These are phyloP conservation scores for Acholoe squamosa DNA, from an alignment of 2,888 invertebrate species.

Conservation along the genomic window DNA sequence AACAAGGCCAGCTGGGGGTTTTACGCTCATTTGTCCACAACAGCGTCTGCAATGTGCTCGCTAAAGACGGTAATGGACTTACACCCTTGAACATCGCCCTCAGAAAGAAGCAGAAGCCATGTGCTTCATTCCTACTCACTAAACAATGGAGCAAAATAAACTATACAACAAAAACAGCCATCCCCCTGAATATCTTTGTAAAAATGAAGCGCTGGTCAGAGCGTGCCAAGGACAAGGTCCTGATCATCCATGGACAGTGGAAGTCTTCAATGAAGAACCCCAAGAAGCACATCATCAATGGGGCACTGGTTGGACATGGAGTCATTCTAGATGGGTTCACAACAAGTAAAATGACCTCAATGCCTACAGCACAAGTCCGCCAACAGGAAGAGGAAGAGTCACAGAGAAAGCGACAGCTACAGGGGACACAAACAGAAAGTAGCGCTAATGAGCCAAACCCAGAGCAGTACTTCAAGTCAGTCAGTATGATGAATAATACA, in stretches of 20 bases:
- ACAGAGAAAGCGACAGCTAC: neutral
- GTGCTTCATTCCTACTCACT: constrained; percentile 81
- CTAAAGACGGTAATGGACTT: constrained; percentile 79
- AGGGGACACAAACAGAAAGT: no score
- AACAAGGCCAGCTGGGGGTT: constrained; percentile 79
- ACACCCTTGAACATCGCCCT: constrained; percentile 81
- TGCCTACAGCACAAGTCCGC: neutral
- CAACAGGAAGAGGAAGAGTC: constrained; percentile 46
- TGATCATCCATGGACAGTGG: constrained; percentile 76
- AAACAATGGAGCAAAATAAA: constrained; percentile 82
- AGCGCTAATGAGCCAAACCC: constrained; percentile 70
- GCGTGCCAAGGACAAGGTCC: constrained; percentile 77
- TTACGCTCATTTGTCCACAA: constrained; percentile 80
- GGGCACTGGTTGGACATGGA: constrained; percentile 69
- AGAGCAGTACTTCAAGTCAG: constrained; percentile 75
- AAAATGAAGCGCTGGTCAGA: constrained; percentile 80
- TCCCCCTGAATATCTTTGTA: constrained; percentile 78
- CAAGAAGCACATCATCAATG: constrained; percentile 59
- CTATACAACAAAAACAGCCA: constrained; percentile 73
- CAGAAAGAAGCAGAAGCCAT: constrained; percentile 77
- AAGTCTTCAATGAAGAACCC: constrained; percentile 76
- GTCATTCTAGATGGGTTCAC: constrained; percentile 70
- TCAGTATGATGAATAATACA: neutral
- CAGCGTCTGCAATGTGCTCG: constrained; percentile 80
- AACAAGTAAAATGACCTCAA: constrained; percentile 64